Conservation (phyloP, 2,113 vertebrate species). For the Barbus barbus region DNA sequence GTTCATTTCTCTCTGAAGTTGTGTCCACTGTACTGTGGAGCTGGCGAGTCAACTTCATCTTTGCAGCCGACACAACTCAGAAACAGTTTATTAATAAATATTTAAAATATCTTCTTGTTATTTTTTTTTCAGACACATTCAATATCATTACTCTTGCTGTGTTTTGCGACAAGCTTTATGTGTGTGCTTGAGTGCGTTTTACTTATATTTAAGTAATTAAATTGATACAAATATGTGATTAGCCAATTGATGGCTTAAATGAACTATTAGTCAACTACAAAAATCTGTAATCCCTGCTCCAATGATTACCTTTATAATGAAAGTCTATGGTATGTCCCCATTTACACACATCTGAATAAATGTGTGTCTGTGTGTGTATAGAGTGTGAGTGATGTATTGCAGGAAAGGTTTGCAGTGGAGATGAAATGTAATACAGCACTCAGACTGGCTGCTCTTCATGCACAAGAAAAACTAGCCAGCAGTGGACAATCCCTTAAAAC, state of each 20-base stretch:
- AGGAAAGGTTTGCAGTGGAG: conserved; percentile 92
- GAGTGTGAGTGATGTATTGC: conserved; percentile 95
- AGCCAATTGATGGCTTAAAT: too few species aligned
- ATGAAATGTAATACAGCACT: conserved; percentile 94
- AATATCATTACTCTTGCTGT: too few species aligned
- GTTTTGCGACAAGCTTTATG: too few species aligned
- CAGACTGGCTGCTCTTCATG: conserved; percentile 89
- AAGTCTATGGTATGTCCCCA: not conserved
- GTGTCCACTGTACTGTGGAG: too few species aligned
- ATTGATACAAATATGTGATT: not conserved
- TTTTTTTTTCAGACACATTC: too few species aligned
- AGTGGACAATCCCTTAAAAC: conserved; percentile 89
- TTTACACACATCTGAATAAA: not conserved
- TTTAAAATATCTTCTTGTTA: too few species aligned
- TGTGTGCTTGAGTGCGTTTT: not conserved
- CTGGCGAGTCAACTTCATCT: too few species aligned
- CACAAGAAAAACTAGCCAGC: conserved; percentile 87
- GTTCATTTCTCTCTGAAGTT: too few species aligned
- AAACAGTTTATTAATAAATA: too few species aligned
- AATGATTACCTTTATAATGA: not conserved
- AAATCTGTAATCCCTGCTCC: too few species aligned
- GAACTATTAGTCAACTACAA: not conserved
- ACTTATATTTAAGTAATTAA: too few species aligned
- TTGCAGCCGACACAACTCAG: too few species aligned
- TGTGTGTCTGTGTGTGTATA: conserved; percentile 65